Evolutionary conservation across 2,888 invertebrate species (phyloP).

Genomic region (Bugulina stolonifera): DNA sequence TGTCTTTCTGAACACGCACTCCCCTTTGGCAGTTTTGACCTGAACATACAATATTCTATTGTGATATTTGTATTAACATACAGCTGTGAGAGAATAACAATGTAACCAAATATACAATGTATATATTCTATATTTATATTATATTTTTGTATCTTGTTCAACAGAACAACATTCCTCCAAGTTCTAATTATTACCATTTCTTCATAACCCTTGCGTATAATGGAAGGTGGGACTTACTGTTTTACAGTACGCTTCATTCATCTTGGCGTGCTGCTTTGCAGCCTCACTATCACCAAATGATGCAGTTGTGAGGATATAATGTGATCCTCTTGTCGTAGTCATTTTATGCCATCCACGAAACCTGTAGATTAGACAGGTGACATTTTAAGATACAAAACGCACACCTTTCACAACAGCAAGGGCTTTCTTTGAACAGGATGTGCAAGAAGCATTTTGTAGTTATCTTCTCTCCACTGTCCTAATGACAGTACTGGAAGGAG

Average conservation of each 20-base stretch:
- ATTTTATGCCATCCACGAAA: constrained; percentile 39
- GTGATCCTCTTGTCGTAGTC: constrained; percentile 34
- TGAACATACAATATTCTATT: not conserved
- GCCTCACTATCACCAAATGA: not conserved
- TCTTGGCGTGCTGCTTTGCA: not conserved
- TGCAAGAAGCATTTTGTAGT: too few relatives aligned
- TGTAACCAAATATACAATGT: too few relatives aligned
- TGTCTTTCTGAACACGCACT: constrained; percentile 11
- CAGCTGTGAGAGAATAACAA: too few relatives aligned
- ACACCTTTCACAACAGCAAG: too few relatives aligned
- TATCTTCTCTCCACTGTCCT: too few relatives aligned
- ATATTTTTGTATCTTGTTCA: not conserved
- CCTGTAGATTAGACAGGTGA: constrained; percentile 31
- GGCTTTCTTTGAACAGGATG: too few relatives aligned
- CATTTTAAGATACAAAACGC: not conserved
- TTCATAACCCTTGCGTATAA: too few relatives aligned
- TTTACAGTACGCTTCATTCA: not conserved
- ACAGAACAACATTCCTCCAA: too few relatives aligned
- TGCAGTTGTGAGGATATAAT: constrained; percentile 36
- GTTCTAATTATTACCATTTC: too few relatives aligned
- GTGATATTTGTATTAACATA: too few relatives aligned
- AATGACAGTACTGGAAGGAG: too few relatives aligned
- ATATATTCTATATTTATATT: too few relatives aligned
- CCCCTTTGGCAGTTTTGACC: constrained; percentile 21
- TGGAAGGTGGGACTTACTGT: not conserved